These are phyloP conservation scores for Chromobotia macracanthus DNA, from an alignment of 2,797 vertebrate genomes.

Conservation along the genomic window DNA sequence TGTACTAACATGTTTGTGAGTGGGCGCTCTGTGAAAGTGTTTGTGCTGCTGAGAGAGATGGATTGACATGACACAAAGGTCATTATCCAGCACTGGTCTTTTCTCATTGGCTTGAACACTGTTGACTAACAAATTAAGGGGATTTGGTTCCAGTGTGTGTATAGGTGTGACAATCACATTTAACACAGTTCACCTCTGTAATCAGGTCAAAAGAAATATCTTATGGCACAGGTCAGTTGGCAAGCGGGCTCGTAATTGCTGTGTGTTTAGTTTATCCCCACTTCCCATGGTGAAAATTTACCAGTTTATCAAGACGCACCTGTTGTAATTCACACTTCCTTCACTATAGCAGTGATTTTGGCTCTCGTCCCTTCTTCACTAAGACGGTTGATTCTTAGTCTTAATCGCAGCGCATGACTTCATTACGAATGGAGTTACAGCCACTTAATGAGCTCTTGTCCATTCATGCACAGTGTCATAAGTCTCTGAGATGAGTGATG, in stretches of 20 bases:
- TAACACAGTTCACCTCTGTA: constrained; percentile 1
- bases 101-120: constrained; percentile 71
- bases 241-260: background rate
- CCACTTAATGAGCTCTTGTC: constrained; percentile 47
- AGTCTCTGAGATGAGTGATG: constrained; percentile 30
- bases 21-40: constrained; percentile 28
- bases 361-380: constrained; percentile 29
- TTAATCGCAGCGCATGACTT: constrained; percentile 35
- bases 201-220: background rate
- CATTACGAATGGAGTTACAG: constrained; percentile 30
- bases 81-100: constrained; percentile 56
- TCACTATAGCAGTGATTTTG: constrained; percentile 37
- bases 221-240: constrained; percentile 15
- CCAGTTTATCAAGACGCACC: constrained; percentile 49
- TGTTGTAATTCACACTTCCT: constrained; percentile 47
- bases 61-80: constrained; percentile 49
- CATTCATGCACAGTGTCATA: constrained; percentile 34
- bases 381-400: constrained; percentile 21
- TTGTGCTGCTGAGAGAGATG: constrained; percentile 42
- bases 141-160: constrained; percentile 37
- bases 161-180: background rate
- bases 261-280: background rate
- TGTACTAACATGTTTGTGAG: constrained; percentile 18
- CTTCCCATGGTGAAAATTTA: constrained; percentile 29
- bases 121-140: constrained; percentile 74